phyloP scores from a whole-genome alignment of 2,888 invertebrate genomes.

The Drosophila sordidapex region DNA sequence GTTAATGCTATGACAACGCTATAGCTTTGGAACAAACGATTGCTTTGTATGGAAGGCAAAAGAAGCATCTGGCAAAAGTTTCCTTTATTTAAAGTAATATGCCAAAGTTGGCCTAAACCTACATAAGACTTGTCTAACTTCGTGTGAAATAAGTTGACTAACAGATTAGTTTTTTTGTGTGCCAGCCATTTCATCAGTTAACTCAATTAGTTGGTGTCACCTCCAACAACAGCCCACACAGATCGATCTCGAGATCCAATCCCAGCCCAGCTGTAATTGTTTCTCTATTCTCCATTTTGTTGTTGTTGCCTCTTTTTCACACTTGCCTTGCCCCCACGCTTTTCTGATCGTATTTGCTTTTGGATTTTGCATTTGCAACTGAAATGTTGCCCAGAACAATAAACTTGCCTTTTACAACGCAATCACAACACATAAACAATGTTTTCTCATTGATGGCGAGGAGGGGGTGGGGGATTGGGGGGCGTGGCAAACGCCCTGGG shows the following conservation, averaged over 20 bases:
- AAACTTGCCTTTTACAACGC: conserved; percentile 47
- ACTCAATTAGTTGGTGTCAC: conserved; percentile 24
- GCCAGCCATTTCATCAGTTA: conserved; percentile 29
- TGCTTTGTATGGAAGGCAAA: neutral
- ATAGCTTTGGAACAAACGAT: neutral
- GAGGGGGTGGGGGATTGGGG: neutral
- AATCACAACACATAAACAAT: conserved; percentile 29
- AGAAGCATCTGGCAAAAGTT: neutral
- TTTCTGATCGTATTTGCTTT: conserved; percentile 4
- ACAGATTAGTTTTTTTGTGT: conserved; percentile 5
- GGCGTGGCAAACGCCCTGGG: neutral
- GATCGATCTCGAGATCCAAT: conserved; percentile 1
- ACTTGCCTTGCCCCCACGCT: conserved; percentile 38
- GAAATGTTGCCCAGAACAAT: conserved; percentile 56
- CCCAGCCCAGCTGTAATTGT: conserved; percentile 23
- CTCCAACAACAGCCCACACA: conserved; percentile 16
- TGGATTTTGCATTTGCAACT: conserved; percentile 32
- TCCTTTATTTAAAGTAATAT: neutral
- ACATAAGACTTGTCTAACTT: neutral
- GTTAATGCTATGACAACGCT: neutral
- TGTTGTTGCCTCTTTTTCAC: conserved; percentile 15
- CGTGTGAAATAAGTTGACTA: neutral
- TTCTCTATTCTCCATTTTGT: neutral
- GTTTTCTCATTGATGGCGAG: conserved; percentile 15
- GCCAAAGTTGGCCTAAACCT: neutral